phyloP scores from a whole-genome alignment of 2,113 vertebrate species.

The Loxodonta africana region DNA sequence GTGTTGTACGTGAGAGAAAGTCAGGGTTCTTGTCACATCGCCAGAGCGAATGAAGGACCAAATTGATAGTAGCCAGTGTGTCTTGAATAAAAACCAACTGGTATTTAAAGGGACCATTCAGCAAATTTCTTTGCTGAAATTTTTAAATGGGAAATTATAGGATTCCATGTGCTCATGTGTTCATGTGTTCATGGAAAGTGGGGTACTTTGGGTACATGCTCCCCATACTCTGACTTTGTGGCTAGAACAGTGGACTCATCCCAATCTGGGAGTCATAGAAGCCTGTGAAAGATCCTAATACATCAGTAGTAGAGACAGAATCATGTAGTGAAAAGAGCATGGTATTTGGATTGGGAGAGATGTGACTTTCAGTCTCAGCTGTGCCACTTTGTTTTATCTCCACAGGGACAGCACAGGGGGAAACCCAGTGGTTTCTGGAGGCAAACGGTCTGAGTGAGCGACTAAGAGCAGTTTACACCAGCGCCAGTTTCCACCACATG shows the following conservation, averaged over 20 bases:
- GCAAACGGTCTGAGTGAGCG: constrained; percentile 59
- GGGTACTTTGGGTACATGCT: background rate
- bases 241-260: background rate
- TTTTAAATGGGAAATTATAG: background rate
- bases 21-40: background rate
- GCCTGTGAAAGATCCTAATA: no score
- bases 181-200: background rate
- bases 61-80: background rate
- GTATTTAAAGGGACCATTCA: background rate
- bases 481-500: constrained; percentile 59
- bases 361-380: background rate
- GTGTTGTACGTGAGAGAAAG: background rate
- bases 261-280: background rate
- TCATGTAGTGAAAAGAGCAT: no score
- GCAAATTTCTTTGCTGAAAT: background rate
- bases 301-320: background rate
- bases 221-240: background rate
- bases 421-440: constrained; percentile 66
- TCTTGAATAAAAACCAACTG: background rate
- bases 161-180: background rate
- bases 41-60: background rate
- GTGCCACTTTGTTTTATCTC: constrained; percentile 8
- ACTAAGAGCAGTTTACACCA: constrained; percentile 68
- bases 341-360: background rate
- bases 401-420: constrained; percentile 32